Percentiles rank a stretch among this genome's conserved stretches.
Evolutionary conservation across 1,140 invertebrate species (phyloP).

Genomic region (Micrasema minimum): DNA sequence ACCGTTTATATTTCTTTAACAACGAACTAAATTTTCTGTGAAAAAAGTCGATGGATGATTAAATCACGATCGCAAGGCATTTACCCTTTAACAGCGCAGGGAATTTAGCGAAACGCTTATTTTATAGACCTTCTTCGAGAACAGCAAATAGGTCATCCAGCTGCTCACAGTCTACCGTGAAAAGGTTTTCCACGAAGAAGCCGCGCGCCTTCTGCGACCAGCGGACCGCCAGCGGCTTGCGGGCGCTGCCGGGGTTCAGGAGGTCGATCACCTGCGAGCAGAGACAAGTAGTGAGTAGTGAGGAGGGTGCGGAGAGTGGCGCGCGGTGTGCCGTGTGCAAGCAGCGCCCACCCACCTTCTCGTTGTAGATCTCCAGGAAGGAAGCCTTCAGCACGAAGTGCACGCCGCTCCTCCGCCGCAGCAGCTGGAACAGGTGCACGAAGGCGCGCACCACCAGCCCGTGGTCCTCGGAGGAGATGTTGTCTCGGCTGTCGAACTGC

Average conservation of each 20-base stretch:
- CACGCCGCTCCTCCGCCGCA: conserved; percentile 78
- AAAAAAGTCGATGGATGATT: no score
- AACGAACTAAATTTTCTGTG: no score
- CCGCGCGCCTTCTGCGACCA: conserved; percentile 93
- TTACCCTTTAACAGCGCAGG: no score
- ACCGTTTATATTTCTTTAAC: no score
- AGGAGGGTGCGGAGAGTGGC: background rate
- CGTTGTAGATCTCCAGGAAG: conserved; percentile 96
- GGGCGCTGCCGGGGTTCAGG: conserved; percentile 84
- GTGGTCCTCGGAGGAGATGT: conserved; percentile 75
- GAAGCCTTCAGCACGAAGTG: conserved; percentile 92
- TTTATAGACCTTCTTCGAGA: conserved; percentile 89
- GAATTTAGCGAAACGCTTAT: no score
- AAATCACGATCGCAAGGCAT: no score
- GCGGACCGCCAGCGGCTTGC: conserved; percentile 86
- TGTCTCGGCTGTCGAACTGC: conserved; percentile 73
- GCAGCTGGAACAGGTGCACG: conserved; percentile 87
- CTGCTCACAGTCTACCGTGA: conserved; percentile 93
- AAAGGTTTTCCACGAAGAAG: conserved; percentile 96
- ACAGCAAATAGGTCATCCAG: conserved; percentile 94
- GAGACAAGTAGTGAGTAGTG: background rate
- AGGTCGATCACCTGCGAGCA: conserved; percentile 88
- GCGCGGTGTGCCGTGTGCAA: background rate
- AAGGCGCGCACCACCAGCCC: conserved; percentile 91
- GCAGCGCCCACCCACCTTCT: conserved; percentile 75